A percentile compares a stretch with the other conserved stretches of the same genome.
Conservation (phyloP, 2,113 vertebrate genomes). For the Rhizomys pruinosus region DNA sequence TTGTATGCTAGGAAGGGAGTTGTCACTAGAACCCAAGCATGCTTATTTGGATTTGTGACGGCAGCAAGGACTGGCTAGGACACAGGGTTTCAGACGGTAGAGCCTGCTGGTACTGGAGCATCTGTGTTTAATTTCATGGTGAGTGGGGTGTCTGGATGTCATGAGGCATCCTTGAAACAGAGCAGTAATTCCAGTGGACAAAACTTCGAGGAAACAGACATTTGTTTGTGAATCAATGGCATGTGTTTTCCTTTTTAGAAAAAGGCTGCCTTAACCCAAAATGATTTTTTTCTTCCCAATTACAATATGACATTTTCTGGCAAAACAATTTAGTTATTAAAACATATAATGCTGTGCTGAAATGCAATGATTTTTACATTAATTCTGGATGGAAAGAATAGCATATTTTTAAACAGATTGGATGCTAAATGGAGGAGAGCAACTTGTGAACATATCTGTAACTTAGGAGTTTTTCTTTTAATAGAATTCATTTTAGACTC, state of each 20-base stretch:
- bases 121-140: slow-evolving; percentile 42
- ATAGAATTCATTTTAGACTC: slow-evolving; percentile 70
- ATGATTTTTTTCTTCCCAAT: slow-evolving; percentile 47
- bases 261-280: slow-evolving; percentile 28
- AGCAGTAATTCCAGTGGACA: not conserved
- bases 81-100: not conserved
- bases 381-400: slow-evolving; percentile 68
- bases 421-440: slow-evolving; percentile 74
- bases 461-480: slow-evolving; percentile 72
- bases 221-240: slow-evolving; percentile 36
- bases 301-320: slow-evolving; percentile 33
- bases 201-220: slow-evolving; percentile 48
- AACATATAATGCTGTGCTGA: slow-evolving; percentile 21
- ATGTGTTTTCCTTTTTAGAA: not conserved
- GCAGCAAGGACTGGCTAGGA: not conserved
- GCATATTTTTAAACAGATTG: slow-evolving; percentile 74
- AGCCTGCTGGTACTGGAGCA: not conserved
- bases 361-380: slow-evolving; percentile 60
- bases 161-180: slow-evolving; percentile 45
- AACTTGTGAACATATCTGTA: slow-evolving; percentile 71
- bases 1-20: not conserved
- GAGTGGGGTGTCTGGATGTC: not conserved
- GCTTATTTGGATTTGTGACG: not conserved
- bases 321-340: slow-evolving; percentile 39
- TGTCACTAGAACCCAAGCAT: not conserved